A percentile compares a stretch with the other conserved stretches of the same genome.
Evolutionary conservation across 2,113 vertebrate species (phyloP).

Genomic region (Aspidoscelis tigris): DNA sequence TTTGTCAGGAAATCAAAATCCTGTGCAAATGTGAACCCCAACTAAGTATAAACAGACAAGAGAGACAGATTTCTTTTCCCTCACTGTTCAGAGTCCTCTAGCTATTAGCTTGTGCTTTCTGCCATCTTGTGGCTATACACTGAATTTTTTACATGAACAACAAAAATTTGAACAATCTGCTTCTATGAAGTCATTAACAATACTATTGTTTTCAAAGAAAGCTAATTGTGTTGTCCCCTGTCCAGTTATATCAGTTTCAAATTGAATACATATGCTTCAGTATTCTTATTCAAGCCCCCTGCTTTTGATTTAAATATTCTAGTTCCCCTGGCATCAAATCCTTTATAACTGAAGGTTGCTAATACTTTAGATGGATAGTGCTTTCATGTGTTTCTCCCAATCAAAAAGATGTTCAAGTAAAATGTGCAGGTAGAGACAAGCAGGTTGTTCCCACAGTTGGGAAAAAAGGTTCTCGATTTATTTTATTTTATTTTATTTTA

Average conservation of each 20-base stretch:
- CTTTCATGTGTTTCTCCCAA: background rate
- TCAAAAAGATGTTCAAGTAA: background rate
- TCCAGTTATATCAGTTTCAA: too few relatives aligned
- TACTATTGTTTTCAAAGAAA: background rate
- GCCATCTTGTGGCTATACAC: slow-evolving; percentile 68
- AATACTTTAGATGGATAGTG: background rate
- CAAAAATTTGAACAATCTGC: background rate
- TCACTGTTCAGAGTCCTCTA: fast-evolving
- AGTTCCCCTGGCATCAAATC: too few relatives aligned
- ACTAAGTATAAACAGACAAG: slow-evolving; percentile 5
- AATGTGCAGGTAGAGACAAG: background rate
- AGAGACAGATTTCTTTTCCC: background rate
- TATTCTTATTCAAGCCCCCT: background rate
- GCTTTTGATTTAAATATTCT: too few relatives aligned
- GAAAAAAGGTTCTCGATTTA: too few relatives aligned
- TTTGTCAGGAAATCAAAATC: slow-evolving; percentile 1
- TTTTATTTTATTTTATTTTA: too few relatives aligned
- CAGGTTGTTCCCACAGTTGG: too few relatives aligned
- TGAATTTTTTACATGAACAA: background rate
- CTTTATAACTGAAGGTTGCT: background rate
- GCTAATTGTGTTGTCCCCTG: too few relatives aligned
- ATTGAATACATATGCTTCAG: background rate
- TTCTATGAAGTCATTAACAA: background rate
- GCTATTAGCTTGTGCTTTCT: slow-evolving; percentile 42
- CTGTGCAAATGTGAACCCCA: background rate